Evolutionary conservation across 2,797 vertebrate genomes (phyloP).

Genomic region (Siniperca obscura): DNA sequence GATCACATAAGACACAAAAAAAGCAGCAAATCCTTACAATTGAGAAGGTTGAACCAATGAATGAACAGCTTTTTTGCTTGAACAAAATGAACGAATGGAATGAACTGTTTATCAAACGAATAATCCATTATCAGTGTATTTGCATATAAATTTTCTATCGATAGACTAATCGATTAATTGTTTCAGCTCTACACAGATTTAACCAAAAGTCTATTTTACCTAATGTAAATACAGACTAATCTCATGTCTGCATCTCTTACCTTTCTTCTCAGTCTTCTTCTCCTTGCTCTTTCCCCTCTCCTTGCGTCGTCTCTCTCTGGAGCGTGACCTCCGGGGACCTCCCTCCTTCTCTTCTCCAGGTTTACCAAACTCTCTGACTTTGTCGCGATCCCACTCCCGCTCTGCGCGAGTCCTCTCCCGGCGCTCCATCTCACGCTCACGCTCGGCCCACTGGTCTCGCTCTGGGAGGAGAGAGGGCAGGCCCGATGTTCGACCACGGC

Average conservation of each 20-base stretch:
- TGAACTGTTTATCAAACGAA: background rate
- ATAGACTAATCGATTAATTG: background rate
- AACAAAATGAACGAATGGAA: background rate
- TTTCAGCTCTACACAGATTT: background rate
- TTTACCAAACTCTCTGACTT: constrained; percentile 87
- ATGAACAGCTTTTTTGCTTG: background rate
- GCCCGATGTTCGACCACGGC: constrained; percentile 75
- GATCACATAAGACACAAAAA: background rate
- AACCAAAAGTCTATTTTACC: background rate
- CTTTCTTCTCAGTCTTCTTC: constrained; percentile 92
- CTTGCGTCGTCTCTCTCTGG: constrained; percentile 89
- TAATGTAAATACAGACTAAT: background rate
- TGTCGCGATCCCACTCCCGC: constrained; percentile 94
- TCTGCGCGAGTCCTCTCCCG: constrained; percentile 89
- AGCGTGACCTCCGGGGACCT: constrained; percentile 84
- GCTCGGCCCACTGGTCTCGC: constrained; percentile 91
- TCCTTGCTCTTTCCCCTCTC: constrained; percentile 93
- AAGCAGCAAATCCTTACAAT: background rate
- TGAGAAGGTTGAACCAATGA: background rate
- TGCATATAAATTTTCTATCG: background rate
- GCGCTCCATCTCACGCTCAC: constrained; percentile 93
- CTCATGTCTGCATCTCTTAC: constrained; percentile 65
- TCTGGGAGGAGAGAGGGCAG: constrained; percentile 81
- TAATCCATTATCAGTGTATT: background rate
- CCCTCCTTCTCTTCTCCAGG: constrained; percentile 85